These are phyloP conservation scores for Ia io DNA, from an alignment of 2,113 vertebrate genomes.

Conservation along the genomic window DNA sequence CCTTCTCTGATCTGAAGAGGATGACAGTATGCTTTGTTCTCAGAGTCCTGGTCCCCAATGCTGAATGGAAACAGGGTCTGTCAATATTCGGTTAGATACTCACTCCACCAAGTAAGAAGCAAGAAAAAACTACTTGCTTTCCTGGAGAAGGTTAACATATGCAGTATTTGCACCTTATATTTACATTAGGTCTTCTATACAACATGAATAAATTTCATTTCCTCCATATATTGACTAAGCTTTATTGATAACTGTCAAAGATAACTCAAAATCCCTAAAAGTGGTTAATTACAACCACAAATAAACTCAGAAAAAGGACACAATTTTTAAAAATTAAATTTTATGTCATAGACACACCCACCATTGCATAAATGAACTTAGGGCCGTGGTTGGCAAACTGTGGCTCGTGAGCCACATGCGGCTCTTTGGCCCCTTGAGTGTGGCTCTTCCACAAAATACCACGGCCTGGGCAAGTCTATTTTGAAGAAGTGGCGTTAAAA, in stretches of 20 bases:
- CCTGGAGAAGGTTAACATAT: neutral
- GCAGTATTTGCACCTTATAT: neutral
- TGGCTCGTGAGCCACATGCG: no score
- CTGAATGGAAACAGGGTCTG: neutral
- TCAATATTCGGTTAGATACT: neutral
- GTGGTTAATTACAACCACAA: neutral
- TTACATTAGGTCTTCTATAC: neutral
- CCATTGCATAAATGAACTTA: neutral
- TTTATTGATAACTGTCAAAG: neutral
- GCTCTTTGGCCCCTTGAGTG: no score
- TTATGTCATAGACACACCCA: neutral
- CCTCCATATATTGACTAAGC: neutral
- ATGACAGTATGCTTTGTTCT: neutral
- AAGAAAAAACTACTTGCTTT: neutral
- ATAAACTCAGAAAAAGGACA: neutral
- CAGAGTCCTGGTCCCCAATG: neutral
- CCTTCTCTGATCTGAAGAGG: neutral
- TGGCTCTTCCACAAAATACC: no score
- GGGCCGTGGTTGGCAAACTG: neutral
- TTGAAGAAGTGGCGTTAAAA: no score
- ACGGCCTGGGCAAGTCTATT: no score
- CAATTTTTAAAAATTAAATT: neutral
- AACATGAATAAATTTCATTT: neutral
- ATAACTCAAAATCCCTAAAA: conserved; percentile 7
- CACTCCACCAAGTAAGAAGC: neutral